phyloP scores from a whole-genome alignment of 2,888 invertebrate species.

The Lampropteryx suffumata region DNA sequence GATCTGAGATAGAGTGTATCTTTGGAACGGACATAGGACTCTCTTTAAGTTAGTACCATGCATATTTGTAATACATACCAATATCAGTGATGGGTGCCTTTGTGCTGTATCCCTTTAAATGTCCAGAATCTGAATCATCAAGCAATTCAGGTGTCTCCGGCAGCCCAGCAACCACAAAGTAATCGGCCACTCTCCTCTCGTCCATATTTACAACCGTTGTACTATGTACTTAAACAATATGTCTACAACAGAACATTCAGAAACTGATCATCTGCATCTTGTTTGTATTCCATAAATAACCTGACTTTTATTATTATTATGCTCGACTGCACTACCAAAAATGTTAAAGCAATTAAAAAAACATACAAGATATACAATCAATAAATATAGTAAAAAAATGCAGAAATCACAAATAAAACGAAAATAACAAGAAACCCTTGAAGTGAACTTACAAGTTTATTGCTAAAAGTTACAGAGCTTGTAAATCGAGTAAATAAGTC shows the following conservation, averaged over 20 bases:
- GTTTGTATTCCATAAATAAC: constrained; percentile 13
- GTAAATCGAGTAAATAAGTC: constrained; percentile 42
- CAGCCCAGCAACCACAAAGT: constrained; percentile 98
- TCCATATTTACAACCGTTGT: constrained; percentile 84
- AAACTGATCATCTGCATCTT: not conserved
- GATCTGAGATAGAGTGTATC: no score
- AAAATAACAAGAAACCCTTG: constrained; percentile 58
- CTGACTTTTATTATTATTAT: constrained; percentile 7
- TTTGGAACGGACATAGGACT: no score
- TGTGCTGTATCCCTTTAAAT: constrained; percentile 90
- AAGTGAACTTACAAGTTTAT: constrained; percentile 63
- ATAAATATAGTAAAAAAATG: constrained; percentile 2
- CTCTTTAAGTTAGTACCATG: no score
- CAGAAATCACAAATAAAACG: constrained; percentile 35
- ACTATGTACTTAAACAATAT: constrained; percentile 24
- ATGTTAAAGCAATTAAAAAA: no score
- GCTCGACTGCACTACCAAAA: no score
- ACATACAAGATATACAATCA: no score
- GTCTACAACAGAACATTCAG: constrained; percentile 38
- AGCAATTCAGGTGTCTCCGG: constrained; percentile 90
- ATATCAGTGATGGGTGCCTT: constrained; percentile 98
- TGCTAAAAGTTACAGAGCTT: constrained; percentile 31
- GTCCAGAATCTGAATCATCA: constrained; percentile 91
- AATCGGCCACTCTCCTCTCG: constrained; percentile 95
- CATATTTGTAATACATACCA: constrained; percentile 61